Percentiles rank a stretch among this genome's conserved stretches.
phyloP scores from a whole-genome alignment of 2,797 vertebrate genomes.

The Sylvia borin region DNA sequence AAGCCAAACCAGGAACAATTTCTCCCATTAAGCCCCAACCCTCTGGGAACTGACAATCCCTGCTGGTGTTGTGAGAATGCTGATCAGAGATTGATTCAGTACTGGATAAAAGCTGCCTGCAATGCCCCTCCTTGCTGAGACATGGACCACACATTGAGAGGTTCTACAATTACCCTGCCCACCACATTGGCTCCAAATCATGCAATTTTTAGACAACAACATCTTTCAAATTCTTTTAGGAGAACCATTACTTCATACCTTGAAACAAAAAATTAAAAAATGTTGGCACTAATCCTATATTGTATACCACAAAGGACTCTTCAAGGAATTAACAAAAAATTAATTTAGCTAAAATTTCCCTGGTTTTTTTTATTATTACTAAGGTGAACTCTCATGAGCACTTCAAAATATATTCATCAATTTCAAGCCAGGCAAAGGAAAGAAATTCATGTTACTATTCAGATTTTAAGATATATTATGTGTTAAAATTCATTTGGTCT shows the following conservation, averaged over 20 bases:
- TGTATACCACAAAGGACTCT: neutral
- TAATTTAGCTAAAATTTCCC: neutral
- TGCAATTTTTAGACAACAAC: neutral
- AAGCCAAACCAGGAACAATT: neutral
- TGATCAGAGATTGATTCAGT: neutral
- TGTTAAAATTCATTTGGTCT: slow-evolving; percentile 10
- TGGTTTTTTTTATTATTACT: neutral
- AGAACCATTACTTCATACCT: neutral
- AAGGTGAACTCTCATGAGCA: neutral
- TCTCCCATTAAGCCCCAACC: neutral
- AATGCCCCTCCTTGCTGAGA: neutral
- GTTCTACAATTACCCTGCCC: neutral
- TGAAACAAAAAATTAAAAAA: neutral
- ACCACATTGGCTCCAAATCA: neutral
- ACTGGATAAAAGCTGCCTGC: neutral
- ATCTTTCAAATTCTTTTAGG: neutral
- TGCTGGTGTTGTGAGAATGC: neutral
- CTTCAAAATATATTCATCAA: neutral
- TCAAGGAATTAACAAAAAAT: neutral
- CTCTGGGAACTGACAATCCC: neutral
- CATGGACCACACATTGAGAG: neutral
- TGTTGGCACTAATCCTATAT: neutral
- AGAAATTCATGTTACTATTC: neutral
- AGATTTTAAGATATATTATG: neutral
- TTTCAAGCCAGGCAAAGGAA: neutral